phyloP scores from a whole-genome alignment of 2,113 vertebrate species.

The Tenebrosternarchus preto region DNA sequence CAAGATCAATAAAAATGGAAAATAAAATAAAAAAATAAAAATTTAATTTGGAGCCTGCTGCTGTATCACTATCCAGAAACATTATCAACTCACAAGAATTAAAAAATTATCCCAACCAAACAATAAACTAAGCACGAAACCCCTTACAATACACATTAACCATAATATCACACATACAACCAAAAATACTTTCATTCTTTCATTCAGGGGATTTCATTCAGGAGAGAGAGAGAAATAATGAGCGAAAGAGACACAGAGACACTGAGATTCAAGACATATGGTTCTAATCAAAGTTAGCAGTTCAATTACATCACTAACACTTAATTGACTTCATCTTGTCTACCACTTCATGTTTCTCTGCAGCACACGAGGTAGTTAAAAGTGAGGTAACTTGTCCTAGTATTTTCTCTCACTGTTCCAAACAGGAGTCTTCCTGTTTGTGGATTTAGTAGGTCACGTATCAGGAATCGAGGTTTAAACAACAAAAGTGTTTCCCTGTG shows the following conservation, averaged over 20 bases:
- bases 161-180: too few relatives aligned
- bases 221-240: conserved; percentile 31
- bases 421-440: conserved; percentile 21
- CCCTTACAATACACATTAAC: too few relatives aligned
- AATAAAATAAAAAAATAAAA: too few relatives aligned
- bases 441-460: conserved; percentile 13
- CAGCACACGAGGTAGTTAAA: conserved; percentile 27
- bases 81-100: too few relatives aligned
- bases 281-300: conserved; percentile 61
- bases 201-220: conserved; percentile 40
- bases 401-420: conserved; percentile 36
- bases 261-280: conserved; percentile 56
- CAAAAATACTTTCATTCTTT: too few relatives aligned
- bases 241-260: conserved; percentile 45
- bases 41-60: too few relatives aligned
- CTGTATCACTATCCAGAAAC: too few relatives aligned
- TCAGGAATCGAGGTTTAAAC: conserved; percentile 40
- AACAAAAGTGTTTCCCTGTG: conserved; percentile 17
- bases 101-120: too few relatives aligned
- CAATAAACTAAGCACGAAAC: too few relatives aligned
- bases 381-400: conserved; percentile 42
- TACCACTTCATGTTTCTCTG: conserved; percentile 32
- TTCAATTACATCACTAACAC: conserved; percentile 70
- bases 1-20: too few relatives aligned
- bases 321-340: conserved; percentile 62